Evolutionary conservation across 2,797 vertebrate species (phyloP).

Genomic region (Furcifer pardalis): DNA sequence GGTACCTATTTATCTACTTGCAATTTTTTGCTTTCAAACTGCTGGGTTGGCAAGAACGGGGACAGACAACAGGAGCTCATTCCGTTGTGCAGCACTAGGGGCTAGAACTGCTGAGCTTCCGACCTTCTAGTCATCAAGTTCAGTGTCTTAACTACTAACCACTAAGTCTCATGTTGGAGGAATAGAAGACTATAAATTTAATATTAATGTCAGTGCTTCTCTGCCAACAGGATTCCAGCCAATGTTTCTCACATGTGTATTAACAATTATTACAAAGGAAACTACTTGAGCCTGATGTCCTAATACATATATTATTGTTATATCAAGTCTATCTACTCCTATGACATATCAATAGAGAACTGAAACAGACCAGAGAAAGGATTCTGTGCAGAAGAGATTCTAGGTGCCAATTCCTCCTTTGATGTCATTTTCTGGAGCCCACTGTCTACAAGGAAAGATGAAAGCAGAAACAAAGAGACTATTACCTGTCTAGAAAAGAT

Average conservation of each 20-base stretch:
- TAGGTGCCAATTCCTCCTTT: neutral
- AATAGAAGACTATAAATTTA: no score
- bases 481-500: slow-evolving; percentile 71
- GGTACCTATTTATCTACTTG: no score
- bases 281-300: neutral
- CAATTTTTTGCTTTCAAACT: no score
- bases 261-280: neutral
- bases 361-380: neutral
- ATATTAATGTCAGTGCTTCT: no score
- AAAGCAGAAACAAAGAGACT: neutral
- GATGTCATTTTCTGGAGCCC: neutral
- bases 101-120: no score
- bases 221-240: neutral
- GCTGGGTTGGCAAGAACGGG: no score
- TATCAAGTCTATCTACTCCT: neutral
- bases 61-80: no score
- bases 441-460: neutral
- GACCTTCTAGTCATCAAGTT: no score
- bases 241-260: neutral
- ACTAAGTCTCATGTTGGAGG: no score
- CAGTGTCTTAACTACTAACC: no score
- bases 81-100: no score
- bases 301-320: neutral
- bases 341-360: neutral
- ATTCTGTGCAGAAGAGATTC: neutral